Conservation (phyloP, 2,797 vertebrate species). For the Astyanax mexicanus region DNA sequence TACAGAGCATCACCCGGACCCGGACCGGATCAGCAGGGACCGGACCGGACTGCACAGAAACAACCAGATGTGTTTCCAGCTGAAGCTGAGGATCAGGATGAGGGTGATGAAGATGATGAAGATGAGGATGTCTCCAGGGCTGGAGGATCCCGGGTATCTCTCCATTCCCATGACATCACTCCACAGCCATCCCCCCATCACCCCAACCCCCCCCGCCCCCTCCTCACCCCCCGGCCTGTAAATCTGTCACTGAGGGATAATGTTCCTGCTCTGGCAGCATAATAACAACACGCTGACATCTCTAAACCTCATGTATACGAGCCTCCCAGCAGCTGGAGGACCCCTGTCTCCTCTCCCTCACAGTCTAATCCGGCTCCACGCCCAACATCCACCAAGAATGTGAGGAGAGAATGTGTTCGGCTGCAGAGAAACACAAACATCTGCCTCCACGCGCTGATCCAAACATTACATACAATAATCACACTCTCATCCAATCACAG, state of each 20-base stretch:
- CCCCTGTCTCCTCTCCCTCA: constrained; percentile 4
- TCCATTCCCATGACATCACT: constrained; percentile 80
- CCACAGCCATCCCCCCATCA: constrained; percentile 70
- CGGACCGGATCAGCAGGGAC: neutral
- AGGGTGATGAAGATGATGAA: constrained; percentile 18
- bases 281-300: constrained; percentile 53
- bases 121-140: constrained; percentile 34
- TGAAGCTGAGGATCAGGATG: neutral
- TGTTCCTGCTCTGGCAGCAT: constrained; percentile 68
- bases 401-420: constrained; percentile 1
- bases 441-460: neutral
- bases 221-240: constrained; percentile 58
- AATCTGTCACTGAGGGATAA: constrained; percentile 79
- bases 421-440: constrained; percentile 6
- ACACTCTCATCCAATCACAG: neutral
- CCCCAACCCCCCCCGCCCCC: constrained; percentile 71
- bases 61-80: constrained; percentile 51
- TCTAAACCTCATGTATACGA: constrained; percentile 17
- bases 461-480: neutral
- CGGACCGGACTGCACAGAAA: constrained; percentile 16
- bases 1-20: constrained; percentile 3
- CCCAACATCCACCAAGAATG: no score
- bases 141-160: constrained; percentile 42
- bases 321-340: constrained; percentile 43
- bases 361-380: neutral